Evolutionary conservation across 2,888 invertebrate species (phyloP).

Genomic region (Corythucha ciliata): DNA sequence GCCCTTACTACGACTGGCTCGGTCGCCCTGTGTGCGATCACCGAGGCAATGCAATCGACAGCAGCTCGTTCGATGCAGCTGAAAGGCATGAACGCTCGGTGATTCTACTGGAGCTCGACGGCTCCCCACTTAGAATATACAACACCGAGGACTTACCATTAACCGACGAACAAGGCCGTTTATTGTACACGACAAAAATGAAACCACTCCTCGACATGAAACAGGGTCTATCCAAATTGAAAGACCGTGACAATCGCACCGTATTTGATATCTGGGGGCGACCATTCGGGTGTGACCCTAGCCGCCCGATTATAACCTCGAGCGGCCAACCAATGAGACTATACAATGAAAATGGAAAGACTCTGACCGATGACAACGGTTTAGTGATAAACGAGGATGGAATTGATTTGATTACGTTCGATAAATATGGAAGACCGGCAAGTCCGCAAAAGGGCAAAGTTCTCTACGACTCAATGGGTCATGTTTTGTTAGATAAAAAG

Average conservation of each 20-base stretch:
- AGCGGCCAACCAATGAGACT: constrained; percentile 18
- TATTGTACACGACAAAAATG: constrained; percentile 16
- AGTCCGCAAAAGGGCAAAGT: constrained; percentile 5
- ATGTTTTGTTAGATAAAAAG: no score
- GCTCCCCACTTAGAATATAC: constrained; percentile 17
- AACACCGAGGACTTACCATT: constrained; percentile 23
- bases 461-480: constrained; percentile 18
- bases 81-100: constrained; percentile 1
- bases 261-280: constrained; percentile 20
- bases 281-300: constrained; percentile 21
- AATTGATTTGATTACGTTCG: constrained; percentile 12
- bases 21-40: constrained; percentile 20
- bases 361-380: constrained; percentile 21
- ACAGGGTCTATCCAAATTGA: constrained; percentile 20
- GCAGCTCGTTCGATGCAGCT: constrained; percentile 15
- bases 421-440: constrained; percentile 22
- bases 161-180: constrained; percentile 22
- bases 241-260: constrained; percentile 9
- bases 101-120: constrained; percentile 5
- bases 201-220: constrained; percentile 16
- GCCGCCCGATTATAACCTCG: constrained; percentile 17
- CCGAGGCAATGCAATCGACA: constrained; percentile 15
- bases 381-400: constrained; percentile 10
- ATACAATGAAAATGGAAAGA: constrained; percentile 19
- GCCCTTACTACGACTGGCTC: constrained; percentile 17